phyloP scores from a whole-genome alignment of 92 coral and sea anemone species.

The Umimayanthus kanabou region DNA sequence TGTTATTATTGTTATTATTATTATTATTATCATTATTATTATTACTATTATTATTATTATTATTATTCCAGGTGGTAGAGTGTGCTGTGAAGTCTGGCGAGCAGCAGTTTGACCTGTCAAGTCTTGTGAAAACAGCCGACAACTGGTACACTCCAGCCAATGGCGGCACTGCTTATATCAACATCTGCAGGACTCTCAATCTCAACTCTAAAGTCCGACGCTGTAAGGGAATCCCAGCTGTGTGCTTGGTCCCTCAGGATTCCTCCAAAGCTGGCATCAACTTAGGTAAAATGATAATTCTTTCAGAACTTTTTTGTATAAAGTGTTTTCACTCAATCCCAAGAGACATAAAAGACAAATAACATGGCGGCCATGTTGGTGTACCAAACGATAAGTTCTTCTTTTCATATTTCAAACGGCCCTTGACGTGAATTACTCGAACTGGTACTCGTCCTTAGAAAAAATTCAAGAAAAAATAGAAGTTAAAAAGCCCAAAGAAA shows the following conservation, averaged over 20 bases:
- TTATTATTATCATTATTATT: too few relatives aligned
- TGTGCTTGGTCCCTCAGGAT: constrained; percentile 53
- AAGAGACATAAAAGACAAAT: too few relatives aligned
- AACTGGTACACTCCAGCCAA: constrained; percentile 60
- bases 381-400: too few relatives aligned
- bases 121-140: constrained; percentile 68
- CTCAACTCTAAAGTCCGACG: constrained; percentile 50
- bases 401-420: too few relatives aligned
- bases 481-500: too few relatives aligned
- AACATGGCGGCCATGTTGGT: too few relatives aligned
- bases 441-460: too few relatives aligned
- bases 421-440: too few relatives aligned
- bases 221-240: constrained; percentile 79
- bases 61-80: constrained; percentile 56
- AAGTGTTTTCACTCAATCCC: too few relatives aligned
- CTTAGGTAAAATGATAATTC: constrained; percentile 52
- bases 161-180: constrained; percentile 74
- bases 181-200: constrained; percentile 85
- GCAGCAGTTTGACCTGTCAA: constrained; percentile 82
- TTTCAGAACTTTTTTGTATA: background rate
- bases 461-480: too few relatives aligned
- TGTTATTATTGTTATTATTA: too few relatives aligned
- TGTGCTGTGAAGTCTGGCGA: constrained; percentile 72
- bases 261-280: constrained; percentile 41
- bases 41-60: too few relatives aligned